Base-by-base conservation (phyloP, 2,888 invertebrate species). In the Noctua fimbriata region DNA sequence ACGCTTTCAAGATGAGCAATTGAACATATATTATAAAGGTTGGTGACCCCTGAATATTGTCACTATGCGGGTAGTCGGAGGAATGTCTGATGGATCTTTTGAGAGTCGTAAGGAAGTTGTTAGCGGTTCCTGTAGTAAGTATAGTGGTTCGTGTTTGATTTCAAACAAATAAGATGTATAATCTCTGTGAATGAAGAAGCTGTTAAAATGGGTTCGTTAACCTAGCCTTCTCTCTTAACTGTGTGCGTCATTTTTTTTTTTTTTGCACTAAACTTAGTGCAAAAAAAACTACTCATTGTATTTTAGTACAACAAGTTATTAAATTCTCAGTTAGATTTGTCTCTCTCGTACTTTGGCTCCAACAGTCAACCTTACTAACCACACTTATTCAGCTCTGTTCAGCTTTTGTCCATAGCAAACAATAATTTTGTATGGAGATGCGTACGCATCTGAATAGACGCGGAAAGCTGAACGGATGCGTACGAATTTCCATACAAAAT, bases 21-120 rank as follows among this genome's bases (percentile, higher is more conserved):
- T 78, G 78, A 44, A 32, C 44, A 63, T 79, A 28, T 28, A 18
- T 55, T 85, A 14, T 14, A 69, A 77, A 80, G 76, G 81, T 87
- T 84, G 47, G 12, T 85, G 88, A 85, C 81, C 85, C 41, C 74
- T 85, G 49, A 49, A 60, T 65, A 67, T 9, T 73, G 76, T 47
- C 41, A 69, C 72, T 60, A 85, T 87, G 77, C 85, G 85, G 76
- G 85, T 73, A 77, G 44, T 63, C 14, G 7, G 21, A 76, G 72
- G 49, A 71, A 55, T 69, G 52, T 28, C 9, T 21, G 32, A 60
- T 73, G 79, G 79, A 66, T 85, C 73, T 72, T 74, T 67, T 44
- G 18, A 14, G 3, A 32, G n/a, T 28, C 41, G 28, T 36, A 16
- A 69, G 66, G 58, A 75, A 85, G 52, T 41, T 44, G 41, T 52